Base-by-base conservation (phyloP, 2,888 invertebrate genomes). In the Pomacea canaliculata region DNA sequence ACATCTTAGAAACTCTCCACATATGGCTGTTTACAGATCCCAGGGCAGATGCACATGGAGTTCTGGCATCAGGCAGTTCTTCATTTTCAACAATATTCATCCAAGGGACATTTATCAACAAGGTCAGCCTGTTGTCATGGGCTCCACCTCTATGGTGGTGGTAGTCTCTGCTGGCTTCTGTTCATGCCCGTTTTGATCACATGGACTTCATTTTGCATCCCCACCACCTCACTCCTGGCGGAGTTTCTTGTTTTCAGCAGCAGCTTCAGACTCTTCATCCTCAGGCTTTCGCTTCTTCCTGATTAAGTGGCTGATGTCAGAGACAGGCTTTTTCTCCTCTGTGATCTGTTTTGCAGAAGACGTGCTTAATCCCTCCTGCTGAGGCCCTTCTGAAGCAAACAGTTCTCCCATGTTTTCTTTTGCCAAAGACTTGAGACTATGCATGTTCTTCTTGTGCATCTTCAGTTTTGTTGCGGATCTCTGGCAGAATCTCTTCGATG, bases 401-500 rank as follows among this genome's bases (percentile, higher is more conserved):
- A 71, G 49, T 70, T 78, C 72, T 63, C 83, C 83, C 72, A 85
- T 56, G 27, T 81, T 83, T 75, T 86, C 85, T 74, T 86, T 87
- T n/a, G 87, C 86, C 71, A 87, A 82, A 18, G 80, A 77, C 76
- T 85, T 88, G 66, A 87, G 76, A 23, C 85, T 81, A 9, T 86
- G 85, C 77, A 85, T 78, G 70, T 79, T 87, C 87, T 76, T 86
- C 85, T 69, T 84, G 82, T 12, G 82, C 79, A 75, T 88, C 87
- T 79, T 86, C 85, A 71, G 87, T 86, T 92, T 97, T 97, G 80
- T 95, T 95, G 84, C 94, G 93, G 63, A 98, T 95, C 86, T 98
- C 97, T 0, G 97, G 96, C 63, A 97, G 91, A 0, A 97, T 92
- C 81, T 94, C 94, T 83, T 95, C 94, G 74, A 98, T 91, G 85